These are phyloP conservation scores for Coccyzus lansbergi DNA, from an alignment of 2,797 vertebrate genomes.

Conservation along the genomic window DNA sequence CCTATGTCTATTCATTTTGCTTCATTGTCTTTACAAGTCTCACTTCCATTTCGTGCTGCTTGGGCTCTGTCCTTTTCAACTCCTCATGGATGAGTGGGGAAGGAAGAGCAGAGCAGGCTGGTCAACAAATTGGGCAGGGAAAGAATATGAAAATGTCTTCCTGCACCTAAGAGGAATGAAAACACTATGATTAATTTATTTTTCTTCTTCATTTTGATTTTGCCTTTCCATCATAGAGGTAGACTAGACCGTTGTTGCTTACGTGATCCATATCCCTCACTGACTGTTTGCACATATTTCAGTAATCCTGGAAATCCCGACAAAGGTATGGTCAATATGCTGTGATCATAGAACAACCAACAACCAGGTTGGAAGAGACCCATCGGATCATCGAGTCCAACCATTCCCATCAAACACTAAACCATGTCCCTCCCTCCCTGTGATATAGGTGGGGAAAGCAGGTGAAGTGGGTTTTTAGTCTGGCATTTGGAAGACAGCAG, in stretches of 20 bases:
- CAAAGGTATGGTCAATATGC: rapidly evolving
- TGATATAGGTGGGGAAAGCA: neutral
- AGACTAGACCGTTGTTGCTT: neutral
- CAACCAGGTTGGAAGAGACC: too few relatives aligned
- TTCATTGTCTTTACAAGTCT: constrained; percentile 61
- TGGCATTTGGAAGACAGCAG: neutral
- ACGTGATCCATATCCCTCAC: neutral
- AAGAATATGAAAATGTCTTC: neutral
- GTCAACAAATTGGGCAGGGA: neutral
- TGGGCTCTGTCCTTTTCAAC: constrained; percentile 45
- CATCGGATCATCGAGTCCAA: too few relatives aligned
- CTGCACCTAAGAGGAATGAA: neutral
- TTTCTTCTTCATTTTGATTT: neutral
- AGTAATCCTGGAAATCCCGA: neutral
- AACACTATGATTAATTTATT: neutral
- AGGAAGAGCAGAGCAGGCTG: neutral
- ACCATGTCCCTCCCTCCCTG: too few relatives aligned
- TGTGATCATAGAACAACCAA: too few relatives aligned
- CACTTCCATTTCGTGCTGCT: neutral
- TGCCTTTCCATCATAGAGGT: neutral
- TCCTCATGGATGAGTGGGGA: neutral
- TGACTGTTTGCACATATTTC: neutral
- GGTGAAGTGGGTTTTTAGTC: neutral
- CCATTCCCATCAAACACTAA: too few relatives aligned
- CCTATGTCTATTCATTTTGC: constrained; percentile 60